Conservation (phyloP, 1,140 invertebrate species). For the Bilobella aurantiaca region DNA sequence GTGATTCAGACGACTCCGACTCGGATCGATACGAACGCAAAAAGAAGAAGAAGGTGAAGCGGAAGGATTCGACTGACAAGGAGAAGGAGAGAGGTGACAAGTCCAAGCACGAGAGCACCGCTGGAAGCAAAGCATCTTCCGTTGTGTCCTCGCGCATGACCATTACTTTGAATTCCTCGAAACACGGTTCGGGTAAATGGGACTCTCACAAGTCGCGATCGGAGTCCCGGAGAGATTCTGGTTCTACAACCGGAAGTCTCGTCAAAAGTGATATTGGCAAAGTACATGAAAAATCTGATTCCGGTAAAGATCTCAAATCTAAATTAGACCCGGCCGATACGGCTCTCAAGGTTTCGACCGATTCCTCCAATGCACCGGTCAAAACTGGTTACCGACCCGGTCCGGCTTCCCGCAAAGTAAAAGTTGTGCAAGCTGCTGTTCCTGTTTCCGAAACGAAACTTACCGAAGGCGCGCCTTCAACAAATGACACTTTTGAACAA, state of each 20-base stretch:
- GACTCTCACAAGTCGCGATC: background rate
- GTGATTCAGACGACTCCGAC: background rate
- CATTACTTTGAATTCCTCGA: background rate
- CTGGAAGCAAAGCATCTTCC: background rate
- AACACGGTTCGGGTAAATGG: background rate
- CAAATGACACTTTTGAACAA: background rate
- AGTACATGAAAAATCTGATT: background rate
- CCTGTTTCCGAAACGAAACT: background rate
- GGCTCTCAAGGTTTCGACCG: background rate
- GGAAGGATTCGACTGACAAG: conserved; percentile 3
- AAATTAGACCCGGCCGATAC: background rate
- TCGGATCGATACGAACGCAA: background rate
- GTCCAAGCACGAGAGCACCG: background rate
- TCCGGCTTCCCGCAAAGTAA: background rate
- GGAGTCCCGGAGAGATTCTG: background rate
- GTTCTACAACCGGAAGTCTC: background rate
- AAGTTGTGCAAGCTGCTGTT: background rate
- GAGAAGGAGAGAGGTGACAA: background rate
- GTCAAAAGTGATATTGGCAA: background rate
- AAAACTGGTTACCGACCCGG: background rate
- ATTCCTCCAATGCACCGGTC: background rate
- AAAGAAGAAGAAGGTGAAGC: background rate
- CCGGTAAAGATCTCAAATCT: background rate
- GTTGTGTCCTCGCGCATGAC: background rate
- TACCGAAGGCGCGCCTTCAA: background rate